phyloP scores from a whole-genome alignment of 2,113 vertebrate genomes.

The Zosterops pallidus region DNA sequence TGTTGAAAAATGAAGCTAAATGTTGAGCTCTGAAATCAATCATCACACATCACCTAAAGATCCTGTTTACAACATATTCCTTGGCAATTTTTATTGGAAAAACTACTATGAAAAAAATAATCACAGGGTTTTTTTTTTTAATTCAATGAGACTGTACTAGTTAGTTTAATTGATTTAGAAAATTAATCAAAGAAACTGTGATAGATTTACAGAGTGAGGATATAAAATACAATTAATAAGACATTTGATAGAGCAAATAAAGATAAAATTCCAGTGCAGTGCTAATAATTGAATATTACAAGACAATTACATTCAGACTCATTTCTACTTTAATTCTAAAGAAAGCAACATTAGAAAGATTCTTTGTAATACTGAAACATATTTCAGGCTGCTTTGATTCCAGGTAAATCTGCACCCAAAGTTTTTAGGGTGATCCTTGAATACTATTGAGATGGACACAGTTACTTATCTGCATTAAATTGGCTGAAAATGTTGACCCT shows the following conservation, averaged over 20 bases:
- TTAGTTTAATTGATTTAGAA: slow-evolving; percentile 24
- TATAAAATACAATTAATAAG: slow-evolving; percentile 44
- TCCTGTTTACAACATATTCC: background rate
- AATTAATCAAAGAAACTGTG: slow-evolving; percentile 23
- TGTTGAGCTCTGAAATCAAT: background rate
- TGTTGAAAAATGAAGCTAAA: background rate
- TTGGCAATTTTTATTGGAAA: background rate
- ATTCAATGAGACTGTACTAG: background rate
- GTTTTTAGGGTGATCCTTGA: background rate
- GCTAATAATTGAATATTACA: slow-evolving; percentile 43
- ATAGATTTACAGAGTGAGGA: background rate
- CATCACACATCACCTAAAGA: background rate
- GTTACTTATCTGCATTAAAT: background rate
- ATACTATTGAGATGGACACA: background rate
- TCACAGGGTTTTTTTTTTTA: background rate
- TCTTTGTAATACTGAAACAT: background rate
- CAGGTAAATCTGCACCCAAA: background rate
- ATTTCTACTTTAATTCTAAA: background rate
- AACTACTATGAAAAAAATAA: background rate
- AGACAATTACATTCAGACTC: background rate
- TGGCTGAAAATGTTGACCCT: background rate
- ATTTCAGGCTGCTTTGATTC: background rate
- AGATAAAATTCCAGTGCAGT: slow-evolving; percentile 33
- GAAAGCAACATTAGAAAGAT: background rate
- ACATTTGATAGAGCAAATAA: slow-evolving; percentile 58